Evolutionary conservation across 2,797 vertebrate species (phyloP).

Genomic region (Falco rusticolus): DNA sequence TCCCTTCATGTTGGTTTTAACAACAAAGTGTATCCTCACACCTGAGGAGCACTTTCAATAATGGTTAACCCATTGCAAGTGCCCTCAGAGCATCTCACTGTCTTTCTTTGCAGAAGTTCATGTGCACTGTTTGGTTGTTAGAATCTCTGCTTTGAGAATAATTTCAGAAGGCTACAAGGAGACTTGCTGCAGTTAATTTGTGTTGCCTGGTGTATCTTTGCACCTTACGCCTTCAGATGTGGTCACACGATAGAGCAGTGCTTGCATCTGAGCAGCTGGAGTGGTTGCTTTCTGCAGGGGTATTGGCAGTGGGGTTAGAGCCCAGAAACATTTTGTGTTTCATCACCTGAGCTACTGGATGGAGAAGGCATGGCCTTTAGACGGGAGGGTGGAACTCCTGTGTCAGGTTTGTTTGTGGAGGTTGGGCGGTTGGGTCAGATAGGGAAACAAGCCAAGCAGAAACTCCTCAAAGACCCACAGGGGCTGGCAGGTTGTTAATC

Average conservation of each 20-base stretch:
- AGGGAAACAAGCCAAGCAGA: not conserved
- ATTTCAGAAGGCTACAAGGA: not conserved
- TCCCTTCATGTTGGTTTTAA: not conserved
- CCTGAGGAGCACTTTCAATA: not conserved
- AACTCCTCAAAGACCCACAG: not conserved
- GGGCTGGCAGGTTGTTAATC: not conserved
- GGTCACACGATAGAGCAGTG: rapidly evolving
- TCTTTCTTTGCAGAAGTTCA: not conserved
- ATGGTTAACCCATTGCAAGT: not conserved
- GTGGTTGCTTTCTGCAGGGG: not conserved
- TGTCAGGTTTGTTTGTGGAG: rapidly evolving
- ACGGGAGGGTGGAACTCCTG: not conserved
- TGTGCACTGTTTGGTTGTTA: not conserved
- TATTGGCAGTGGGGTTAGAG: not conserved
- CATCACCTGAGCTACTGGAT: too few relatives aligned
- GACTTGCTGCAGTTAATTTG: not conserved
- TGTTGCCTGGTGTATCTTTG: not conserved
- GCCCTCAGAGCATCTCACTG: not conserved
- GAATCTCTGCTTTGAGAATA: not conserved
- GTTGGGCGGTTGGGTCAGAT: not conserved
- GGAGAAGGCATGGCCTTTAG: not conserved
- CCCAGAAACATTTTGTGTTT: rapidly evolving
- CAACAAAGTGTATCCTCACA: not conserved
- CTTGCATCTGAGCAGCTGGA: not conserved
- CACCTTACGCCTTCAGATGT: not conserved